A percentile compares a stretch with the other conserved stretches of the same genome.
Conservation (phyloP, 2,888 invertebrate species). For the Drosophila falleni region DNA sequence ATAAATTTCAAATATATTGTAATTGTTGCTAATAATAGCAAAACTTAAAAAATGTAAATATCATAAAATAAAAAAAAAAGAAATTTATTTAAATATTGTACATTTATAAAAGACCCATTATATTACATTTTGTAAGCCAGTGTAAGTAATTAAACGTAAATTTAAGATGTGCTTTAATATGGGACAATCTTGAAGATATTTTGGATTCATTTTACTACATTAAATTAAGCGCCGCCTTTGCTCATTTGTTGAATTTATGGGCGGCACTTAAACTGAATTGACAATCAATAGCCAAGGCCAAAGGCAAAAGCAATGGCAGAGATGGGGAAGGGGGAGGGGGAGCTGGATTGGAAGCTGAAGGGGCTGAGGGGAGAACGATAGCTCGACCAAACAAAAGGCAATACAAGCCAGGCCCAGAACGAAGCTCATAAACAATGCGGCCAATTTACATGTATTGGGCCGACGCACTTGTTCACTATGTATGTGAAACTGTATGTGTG, state of each 20-base stretch:
- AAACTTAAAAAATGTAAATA: too few species aligned
- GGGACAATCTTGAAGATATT: conserved; percentile 8
- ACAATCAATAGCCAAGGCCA: conserved; percentile 72
- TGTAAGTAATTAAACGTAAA: background rate
- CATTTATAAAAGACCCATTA: too few species aligned
- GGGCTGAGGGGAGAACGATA: conserved; percentile 1
- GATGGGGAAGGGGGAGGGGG: background rate
- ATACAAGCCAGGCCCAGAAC: conserved; percentile 30
- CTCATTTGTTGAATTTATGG: conserved; percentile 73
- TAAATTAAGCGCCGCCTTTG: conserved; percentile 40
- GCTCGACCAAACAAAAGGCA: conserved; percentile 51
- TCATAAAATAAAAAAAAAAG: too few species aligned
- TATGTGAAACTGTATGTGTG: conserved; percentile 13
- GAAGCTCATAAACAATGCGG: conserved; percentile 72
- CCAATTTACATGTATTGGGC: conserved; percentile 76
- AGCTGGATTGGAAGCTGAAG: background rate
- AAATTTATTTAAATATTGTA: too few species aligned
- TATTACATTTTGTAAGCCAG: background rate
- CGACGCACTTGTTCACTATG: conserved; percentile 35
- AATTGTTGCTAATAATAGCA: too few species aligned
- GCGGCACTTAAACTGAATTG: conserved; percentile 75
- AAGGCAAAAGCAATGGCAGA: conserved; percentile 25
- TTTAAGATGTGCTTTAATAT: background rate
- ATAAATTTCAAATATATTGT: too few species aligned
- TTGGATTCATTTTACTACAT: conserved; percentile 13